Evolutionary conservation across 35 echinoderm and acorn worm genomes (phyloP).

Genomic region (Apostichopus californicus): DNA sequence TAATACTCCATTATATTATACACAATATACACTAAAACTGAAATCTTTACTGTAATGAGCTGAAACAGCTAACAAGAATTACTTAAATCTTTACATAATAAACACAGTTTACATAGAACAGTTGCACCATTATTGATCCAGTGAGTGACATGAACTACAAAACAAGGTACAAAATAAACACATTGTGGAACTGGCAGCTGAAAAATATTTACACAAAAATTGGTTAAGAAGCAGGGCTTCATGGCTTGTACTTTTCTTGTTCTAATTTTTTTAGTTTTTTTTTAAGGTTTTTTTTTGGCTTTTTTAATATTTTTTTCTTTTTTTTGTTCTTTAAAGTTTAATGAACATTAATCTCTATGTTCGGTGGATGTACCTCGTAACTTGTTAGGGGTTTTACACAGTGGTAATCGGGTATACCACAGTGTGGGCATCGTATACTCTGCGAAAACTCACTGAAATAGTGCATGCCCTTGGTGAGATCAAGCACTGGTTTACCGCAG

Average conservation of each 20-base stretch:
- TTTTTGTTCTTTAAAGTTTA: neutral
- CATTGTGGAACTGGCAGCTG: neutral
- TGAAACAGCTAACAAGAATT: too few species aligned
- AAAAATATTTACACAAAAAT: neutral
- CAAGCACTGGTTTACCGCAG: conserved; percentile 94
- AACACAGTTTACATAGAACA: too few species aligned
- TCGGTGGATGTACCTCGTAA: conserved; percentile 87
- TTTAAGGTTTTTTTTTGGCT: neutral
- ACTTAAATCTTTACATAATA: too few species aligned
- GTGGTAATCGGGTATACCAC: conserved; percentile 95
- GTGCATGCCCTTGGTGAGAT: conserved; percentile 86
- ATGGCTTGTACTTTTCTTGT: neutral
- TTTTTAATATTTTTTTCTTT: neutral
- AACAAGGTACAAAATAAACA: too few species aligned
- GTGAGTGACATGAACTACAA: too few species aligned
- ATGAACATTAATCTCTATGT: conserved; percentile 52
- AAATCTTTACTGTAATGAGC: too few species aligned
- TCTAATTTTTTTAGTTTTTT: neutral
- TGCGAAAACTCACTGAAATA: conserved; percentile 98
- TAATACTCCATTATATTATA: too few species aligned
- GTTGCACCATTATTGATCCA: too few species aligned
- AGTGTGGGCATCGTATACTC: conserved; percentile 96
- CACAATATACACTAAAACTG: too few species aligned
- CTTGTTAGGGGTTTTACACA: conserved; percentile 95
- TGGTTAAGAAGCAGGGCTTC: neutral